These are phyloP conservation scores for Cryptocheilus praepositus DNA, from an alignment of 2,888 invertebrate genomes.

Conservation along the genomic window DNA sequence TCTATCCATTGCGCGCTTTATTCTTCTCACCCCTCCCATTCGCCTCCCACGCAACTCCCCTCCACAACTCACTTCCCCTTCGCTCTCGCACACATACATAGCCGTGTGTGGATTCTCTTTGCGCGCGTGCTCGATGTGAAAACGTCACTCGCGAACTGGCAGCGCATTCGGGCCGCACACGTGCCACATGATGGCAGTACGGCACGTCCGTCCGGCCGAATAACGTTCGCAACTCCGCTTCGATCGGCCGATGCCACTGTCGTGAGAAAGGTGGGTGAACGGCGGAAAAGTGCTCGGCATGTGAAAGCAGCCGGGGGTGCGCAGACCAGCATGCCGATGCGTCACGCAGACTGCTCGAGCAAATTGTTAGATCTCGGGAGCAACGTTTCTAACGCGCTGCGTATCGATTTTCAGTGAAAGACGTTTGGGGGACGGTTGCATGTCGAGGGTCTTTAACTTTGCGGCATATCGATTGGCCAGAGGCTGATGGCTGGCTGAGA, in stretches of 20 bases:
- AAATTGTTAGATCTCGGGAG: too few relatives aligned
- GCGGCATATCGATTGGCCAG: too few relatives aligned
- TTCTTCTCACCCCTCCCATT: constrained; percentile 20
- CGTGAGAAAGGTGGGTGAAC: constrained; percentile 10
- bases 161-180: constrained; percentile 17
- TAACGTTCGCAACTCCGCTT: constrained; percentile 29
- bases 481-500: too few relatives aligned
- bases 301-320: constrained; percentile 7
- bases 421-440: too few relatives aligned
- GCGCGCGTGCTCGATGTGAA: background rate
- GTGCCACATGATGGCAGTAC: constrained; percentile 12
- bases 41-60: constrained; percentile 4
- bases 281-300: constrained; percentile 4
- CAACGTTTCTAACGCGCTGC: too few relatives aligned
- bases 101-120: background rate
- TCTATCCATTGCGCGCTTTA: background rate
- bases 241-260: constrained; percentile 29
- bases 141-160: constrained; percentile 10
- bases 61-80: background rate
- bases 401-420: too few relatives aligned
- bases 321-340: too few relatives aligned
- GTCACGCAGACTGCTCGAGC: background rate
- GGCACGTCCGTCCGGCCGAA: constrained; percentile 8
- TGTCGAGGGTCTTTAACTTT: too few relatives aligned
- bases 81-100: background rate